These are phyloP conservation scores for Ectropis grisescens DNA, from an alignment of 1,140 invertebrate species.

Conservation along the genomic window DNA sequence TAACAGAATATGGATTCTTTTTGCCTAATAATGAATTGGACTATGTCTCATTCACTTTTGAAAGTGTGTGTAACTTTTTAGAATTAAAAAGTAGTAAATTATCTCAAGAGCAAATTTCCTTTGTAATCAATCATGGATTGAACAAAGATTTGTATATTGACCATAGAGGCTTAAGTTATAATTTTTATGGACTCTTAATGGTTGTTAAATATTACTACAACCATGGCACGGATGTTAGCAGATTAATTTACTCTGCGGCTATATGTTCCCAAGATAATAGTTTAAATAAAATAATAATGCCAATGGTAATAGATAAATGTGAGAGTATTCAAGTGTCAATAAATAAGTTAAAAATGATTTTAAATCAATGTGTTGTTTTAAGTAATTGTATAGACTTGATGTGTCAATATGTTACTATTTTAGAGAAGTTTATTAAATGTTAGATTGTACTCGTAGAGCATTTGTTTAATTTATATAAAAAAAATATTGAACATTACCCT, in stretches of 20 bases:
- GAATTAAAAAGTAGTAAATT: constrained; percentile 25
- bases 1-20: constrained; percentile 81
- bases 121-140: constrained; percentile 63
- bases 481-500: no score
- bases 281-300: constrained; percentile 50
- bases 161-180: constrained; percentile 71
- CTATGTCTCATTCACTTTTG: constrained; percentile 68
- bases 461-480: no score
- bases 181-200: constrained; percentile 58
- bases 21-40: constrained; percentile 75
- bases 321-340: constrained; percentile 27
- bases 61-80: constrained; percentile 45
- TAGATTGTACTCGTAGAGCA: no score
- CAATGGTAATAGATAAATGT: constrained; percentile 40
- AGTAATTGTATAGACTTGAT: constrained; percentile 22
- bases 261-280: constrained; percentile 42
- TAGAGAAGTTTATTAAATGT: constrained; percentile 63
- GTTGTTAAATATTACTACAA: constrained; percentile 52
- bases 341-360: constrained; percentile 22
- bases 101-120: constrained; percentile 51
- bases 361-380: not conserved
- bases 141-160: constrained; percentile 70
- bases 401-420: constrained; percentile 51
- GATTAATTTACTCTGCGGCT: constrained; percentile 51
- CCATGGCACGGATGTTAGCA: constrained; percentile 38